Conservation (phyloP, 2,113 vertebrate species). For the Anguilla rostrata region DNA sequence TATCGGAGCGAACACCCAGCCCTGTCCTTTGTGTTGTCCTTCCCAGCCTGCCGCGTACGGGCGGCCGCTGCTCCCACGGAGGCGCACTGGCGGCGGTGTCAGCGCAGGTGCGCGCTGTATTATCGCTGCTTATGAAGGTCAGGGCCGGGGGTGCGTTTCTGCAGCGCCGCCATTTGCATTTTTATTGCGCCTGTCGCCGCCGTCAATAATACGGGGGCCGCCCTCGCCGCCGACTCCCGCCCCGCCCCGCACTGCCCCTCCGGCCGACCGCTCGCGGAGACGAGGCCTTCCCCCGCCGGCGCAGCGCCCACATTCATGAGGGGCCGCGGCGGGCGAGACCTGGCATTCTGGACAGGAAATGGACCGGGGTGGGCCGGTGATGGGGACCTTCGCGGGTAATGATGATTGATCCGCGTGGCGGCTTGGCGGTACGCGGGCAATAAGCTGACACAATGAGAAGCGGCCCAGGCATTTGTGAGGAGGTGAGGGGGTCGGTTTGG, state of each 20-base stretch:
- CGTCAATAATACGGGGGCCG: slow-evolving; percentile 60
- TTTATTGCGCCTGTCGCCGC: slow-evolving; percentile 74
- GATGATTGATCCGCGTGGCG: slow-evolving; percentile 65
- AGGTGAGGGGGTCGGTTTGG: slow-evolving; percentile 43
- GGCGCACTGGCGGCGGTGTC: slow-evolving; percentile 55
- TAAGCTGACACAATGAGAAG: slow-evolving; percentile 53
- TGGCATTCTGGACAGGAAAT: slow-evolving; percentile 74
- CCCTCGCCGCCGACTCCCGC: slow-evolving; percentile 60
- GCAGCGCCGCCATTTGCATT: slow-evolving; percentile 74
- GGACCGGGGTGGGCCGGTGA: slow-evolving; percentile 71
- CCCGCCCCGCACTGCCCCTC: slow-evolving; percentile 52
- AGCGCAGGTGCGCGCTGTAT: slow-evolving; percentile 67
- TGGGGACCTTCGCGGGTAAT: slow-evolving; percentile 71
- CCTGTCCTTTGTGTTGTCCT: slow-evolving; percentile 10
- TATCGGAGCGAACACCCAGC: background rate
- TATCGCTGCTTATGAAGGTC: slow-evolving; percentile 67
- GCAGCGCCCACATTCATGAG: slow-evolving; percentile 44
- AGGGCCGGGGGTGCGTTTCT: slow-evolving; percentile 57
- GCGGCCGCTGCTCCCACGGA: slow-evolving; percentile 45
- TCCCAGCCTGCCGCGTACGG: slow-evolving; percentile 34
- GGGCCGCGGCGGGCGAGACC: slow-evolving; percentile 60
- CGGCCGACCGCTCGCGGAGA: slow-evolving; percentile 51
- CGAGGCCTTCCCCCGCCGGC: slow-evolving; percentile 47
- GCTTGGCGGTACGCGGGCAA: slow-evolving; percentile 53
- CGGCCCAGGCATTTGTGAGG: slow-evolving; percentile 54